Base-by-base conservation (phyloP, 1,140 invertebrate genomes). In the Teleogryllus occipitalis region DNA sequence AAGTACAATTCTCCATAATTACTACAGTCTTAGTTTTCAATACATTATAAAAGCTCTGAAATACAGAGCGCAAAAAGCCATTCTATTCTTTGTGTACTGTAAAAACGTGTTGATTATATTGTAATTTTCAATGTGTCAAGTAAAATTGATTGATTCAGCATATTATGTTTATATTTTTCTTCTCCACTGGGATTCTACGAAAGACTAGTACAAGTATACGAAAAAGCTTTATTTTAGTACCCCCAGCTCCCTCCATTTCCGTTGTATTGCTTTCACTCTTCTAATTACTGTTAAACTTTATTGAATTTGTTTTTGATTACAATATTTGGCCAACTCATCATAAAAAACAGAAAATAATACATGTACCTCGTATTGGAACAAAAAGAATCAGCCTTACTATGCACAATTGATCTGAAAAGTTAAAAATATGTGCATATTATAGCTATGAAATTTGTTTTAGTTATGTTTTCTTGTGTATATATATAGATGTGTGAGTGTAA, bases 381-480 rank as follows among this genome's bases (percentile, higher is more conserved):
- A 39, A 39, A 39, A 39, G 27, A 39, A 39, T 39, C 27, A 39
- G 27, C 27, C 27, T 39, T 39, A 39, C 27, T 39, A 39, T 39
- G 27, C 27, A 39, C 27, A 39, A 39, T 39, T 76, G 7, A 76
- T 76, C 47, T 76, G 4, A 76, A 47, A 76, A 47, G 75, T 76
- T 76, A 76, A 46, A 76, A 76, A 76, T 76, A 76, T 76, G 75
- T 76, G 47, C 39, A 76, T 76, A 76, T 76, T 46, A 76, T 47
- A 76, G 47, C 75, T 18, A 76, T 76, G 75, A 76, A 76, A 76
- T 46, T 46, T 76, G 75, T 47, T 76, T 8, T 46, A 47, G 39
- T 76, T 76, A 76, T 72, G n/a, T 14, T 72, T 72, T 15, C n/a
- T 39, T 39, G 27, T 39, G 27, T 39, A 39, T 39, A 39, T 39